A percentile compares a stretch with the other conserved stretches of the same genome.
These are phyloP conservation scores for Eurois occulta DNA, from an alignment of 2,888 invertebrate species.

Conservation along the genomic window DNA sequence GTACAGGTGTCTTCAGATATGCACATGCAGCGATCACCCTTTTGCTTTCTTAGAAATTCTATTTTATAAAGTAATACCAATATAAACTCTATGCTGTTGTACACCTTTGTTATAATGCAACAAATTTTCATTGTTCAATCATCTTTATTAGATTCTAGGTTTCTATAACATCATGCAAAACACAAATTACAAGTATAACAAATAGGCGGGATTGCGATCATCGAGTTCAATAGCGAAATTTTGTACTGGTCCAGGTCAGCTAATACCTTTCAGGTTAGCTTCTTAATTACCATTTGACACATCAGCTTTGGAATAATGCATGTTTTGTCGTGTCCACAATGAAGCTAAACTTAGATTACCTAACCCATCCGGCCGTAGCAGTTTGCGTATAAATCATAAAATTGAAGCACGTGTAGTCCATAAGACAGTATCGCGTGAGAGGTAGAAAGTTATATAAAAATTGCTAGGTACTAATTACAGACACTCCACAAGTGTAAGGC, in stretches of 20 bases:
- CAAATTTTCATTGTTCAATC: constrained; percentile 17
- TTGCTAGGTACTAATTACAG: constrained; percentile 82
- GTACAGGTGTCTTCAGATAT: constrained; percentile 33
- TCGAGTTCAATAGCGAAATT: constrained; percentile 79
- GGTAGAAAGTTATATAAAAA: constrained; percentile 77
- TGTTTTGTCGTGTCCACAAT: constrained; percentile 73
- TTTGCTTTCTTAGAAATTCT: constrained; percentile 17
- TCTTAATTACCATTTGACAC: constrained; percentile 54
- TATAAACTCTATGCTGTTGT: constrained; percentile 32
- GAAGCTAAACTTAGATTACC: constrained; percentile 75
- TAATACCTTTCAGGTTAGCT: constrained; percentile 56
- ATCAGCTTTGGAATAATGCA: constrained; percentile 37
- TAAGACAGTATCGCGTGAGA: constrained; percentile 81
- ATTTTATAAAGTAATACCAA: constrained; percentile 26
- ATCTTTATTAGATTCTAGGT: constrained; percentile 52
- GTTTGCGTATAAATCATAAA: constrained; percentile 82
- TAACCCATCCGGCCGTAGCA: constrained; percentile 79
- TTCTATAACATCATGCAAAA: constrained; percentile 82
- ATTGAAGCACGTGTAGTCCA: constrained; percentile 84
- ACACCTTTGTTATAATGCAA: constrained; percentile 22
- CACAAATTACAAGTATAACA: constrained; percentile 81
- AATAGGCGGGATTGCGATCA: constrained; percentile 89
- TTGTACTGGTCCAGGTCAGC: constrained; percentile 47
- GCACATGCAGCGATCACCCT: constrained; percentile 54
- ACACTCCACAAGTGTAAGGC: constrained; percentile 85